Evolutionary conservation across 2,113 vertebrate genomes (phyloP).

Genomic region (Centrocercus urophasianus): DNA sequence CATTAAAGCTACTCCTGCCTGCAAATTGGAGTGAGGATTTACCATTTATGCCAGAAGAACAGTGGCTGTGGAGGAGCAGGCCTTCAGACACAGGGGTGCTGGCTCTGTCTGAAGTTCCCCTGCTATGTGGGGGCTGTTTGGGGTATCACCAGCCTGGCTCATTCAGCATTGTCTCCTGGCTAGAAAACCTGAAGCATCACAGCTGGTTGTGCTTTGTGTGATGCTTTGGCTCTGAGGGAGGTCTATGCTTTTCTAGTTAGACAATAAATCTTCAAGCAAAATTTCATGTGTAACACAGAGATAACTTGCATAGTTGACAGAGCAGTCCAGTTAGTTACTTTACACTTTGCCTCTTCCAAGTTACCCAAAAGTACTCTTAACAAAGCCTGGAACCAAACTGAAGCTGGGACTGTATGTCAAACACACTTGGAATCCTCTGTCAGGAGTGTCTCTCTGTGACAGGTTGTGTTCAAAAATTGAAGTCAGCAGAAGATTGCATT

Average conservation of each 20-base stretch:
- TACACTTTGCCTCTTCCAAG: not conserved
- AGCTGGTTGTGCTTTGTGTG: not conserved
- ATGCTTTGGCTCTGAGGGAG: not conserved
- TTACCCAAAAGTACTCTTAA: not conserved
- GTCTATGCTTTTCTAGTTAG: not conserved
- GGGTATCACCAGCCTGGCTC: not conserved
- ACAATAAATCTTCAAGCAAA: not conserved
- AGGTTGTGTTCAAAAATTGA: not conserved
- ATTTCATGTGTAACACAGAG: not conserved
- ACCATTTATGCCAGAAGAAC: not conserved
- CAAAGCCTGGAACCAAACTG: not conserved
- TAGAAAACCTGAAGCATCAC: not conserved
- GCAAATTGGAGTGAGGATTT: not conserved
- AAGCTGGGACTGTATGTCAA: not conserved
- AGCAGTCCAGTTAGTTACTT: not conserved
- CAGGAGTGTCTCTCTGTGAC: too few relatives aligned
- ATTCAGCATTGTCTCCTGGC: not conserved
- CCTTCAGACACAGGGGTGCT: not conserved
- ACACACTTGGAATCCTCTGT: not conserved
- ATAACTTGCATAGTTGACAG: not conserved
- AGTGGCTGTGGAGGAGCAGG: not conserved
- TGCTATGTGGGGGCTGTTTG: fast-evolving
- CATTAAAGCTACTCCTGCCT: not conserved
- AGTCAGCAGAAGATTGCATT: constrained; percentile 1
- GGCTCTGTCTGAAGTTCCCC: not conserved